Conservation (phyloP, 1,140 invertebrate genomes). For the Lepidotrigona ventralis region DNA sequence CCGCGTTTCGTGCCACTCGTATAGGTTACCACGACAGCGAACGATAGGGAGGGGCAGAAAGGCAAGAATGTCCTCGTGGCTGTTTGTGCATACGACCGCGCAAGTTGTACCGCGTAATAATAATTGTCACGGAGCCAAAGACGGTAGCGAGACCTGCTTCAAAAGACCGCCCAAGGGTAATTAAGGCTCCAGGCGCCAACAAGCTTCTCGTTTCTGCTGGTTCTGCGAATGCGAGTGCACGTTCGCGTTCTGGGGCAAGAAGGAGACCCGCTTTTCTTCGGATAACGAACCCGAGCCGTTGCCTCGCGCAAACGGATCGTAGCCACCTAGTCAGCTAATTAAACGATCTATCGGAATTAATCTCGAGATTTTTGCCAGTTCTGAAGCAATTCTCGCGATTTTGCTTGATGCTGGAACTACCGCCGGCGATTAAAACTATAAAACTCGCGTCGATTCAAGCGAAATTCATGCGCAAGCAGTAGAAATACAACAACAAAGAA, state of each 20-base stretch:
- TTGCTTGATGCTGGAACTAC: no score
- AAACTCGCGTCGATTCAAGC: no score
- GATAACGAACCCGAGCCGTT: slow-evolving; percentile 64
- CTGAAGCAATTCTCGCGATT: not conserved
- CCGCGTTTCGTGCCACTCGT: not conserved
- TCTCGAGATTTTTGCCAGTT: not conserved
- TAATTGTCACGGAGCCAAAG: slow-evolving; percentile 57
- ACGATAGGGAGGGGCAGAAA: not conserved
- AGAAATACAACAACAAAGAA: no score
- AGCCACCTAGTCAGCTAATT: not conserved
- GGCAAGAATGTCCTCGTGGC: not conserved
- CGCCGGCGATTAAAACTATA: no score
- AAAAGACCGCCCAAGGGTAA: slow-evolving; percentile 65
- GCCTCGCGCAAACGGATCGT: not conserved
- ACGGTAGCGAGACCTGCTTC: slow-evolving; percentile 51
- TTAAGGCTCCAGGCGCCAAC: slow-evolving; percentile 64
- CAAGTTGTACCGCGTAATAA: slow-evolving; percentile 55
- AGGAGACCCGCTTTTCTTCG: slow-evolving; percentile 36
- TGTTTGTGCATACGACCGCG: slow-evolving; percentile 9
- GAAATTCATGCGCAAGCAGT: no score
- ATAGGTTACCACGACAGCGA: not conserved
- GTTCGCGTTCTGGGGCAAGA: slow-evolving; percentile 28
- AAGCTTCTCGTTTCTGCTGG: slow-evolving; percentile 38
- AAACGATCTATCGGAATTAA: not conserved
- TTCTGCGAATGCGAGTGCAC: slow-evolving; percentile 13